A percentile compares a stretch with the other conserved stretches of the same genome.
phyloP scores from a whole-genome alignment of 30 jellyfish, hydroid and myxozoan genomes.

The Aurelia sp. region DNA sequence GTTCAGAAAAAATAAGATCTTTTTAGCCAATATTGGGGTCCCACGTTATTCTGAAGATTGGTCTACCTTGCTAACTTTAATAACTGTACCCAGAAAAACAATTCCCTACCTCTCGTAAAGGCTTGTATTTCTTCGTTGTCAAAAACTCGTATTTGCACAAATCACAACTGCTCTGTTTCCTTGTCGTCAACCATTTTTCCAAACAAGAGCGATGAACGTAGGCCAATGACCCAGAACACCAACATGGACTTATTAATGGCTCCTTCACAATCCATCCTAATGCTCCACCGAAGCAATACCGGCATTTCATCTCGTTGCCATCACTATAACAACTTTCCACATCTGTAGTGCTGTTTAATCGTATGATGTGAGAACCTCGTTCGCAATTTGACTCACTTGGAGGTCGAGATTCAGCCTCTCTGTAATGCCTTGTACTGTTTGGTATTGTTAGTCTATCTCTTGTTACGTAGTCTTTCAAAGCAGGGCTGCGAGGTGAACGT shows the following conservation, averaged over 20 bases:
- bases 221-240: conserved; percentile 85
- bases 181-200: conserved; percentile 86
- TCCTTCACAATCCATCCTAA: conserved; percentile 70
- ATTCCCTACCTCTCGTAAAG: conserved; percentile 71
- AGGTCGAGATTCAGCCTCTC: background rate
- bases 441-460: background rate
- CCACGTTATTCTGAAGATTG: too few relatives aligned
- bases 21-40: too few relatives aligned
- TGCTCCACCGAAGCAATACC: conserved; percentile 85
- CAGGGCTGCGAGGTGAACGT: conserved; percentile 7
- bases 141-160: conserved; percentile 75
- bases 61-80: too few relatives aligned
- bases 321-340: conserved; percentile 55
- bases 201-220: conserved; percentile 82
- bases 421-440: background rate
- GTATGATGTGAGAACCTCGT: conserved; percentile 34
- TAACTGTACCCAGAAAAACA: too few relatives aligned
- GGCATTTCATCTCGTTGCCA: conserved; percentile 61
- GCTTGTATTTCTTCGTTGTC: conserved; percentile 57
- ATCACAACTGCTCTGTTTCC: conserved; percentile 75
- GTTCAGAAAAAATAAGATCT: too few relatives aligned
- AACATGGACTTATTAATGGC: conserved; percentile 79
- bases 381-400: conserved; percentile 42
- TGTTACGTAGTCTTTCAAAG: background rate
- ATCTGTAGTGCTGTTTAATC: conserved; percentile 28